These are phyloP conservation scores for Cygnus buccinator DNA, from an alignment of 2,113 vertebrate species.

Conservation along the genomic window DNA sequence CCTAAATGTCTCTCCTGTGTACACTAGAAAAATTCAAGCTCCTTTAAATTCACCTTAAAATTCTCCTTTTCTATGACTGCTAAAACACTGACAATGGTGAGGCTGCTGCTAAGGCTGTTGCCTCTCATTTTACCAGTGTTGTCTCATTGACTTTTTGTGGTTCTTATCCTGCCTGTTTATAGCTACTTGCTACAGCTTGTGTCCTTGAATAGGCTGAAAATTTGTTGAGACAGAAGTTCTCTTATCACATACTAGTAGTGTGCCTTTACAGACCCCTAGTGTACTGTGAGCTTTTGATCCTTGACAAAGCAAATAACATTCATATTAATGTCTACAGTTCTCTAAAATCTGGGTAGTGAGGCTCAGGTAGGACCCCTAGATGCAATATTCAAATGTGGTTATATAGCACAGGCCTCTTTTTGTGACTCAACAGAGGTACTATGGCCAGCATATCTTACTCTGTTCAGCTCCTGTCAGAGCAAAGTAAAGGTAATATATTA, in stretches of 20 bases:
- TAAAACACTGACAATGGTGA: not conserved
- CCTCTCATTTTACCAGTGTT: not conserved
- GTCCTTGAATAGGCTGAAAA: not conserved
- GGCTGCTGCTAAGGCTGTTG: not conserved
- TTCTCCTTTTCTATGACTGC: not conserved
- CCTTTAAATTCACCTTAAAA: not conserved
- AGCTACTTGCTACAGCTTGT: not conserved
- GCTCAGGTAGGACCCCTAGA: not conserved
- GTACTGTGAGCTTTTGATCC: rapidly evolving
- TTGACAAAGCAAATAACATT: not conserved
- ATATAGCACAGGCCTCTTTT: not conserved
- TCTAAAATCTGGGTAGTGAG: not conserved
- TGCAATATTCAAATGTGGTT: not conserved
- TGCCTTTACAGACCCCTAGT: not conserved
- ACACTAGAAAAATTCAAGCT: not conserved
- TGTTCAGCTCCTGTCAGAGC: not conserved
- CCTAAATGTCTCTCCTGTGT: not conserved
- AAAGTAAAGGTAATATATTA: not conserved
- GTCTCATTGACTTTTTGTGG: not conserved
- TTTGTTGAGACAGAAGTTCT: not conserved
- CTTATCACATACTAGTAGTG: rapidly evolving
- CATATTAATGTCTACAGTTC: not conserved
- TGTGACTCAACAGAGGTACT: not conserved
- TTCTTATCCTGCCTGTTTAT: not conserved
- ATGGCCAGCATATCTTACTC: not conserved